These are phyloP conservation scores for Ophthalmolycus amberensis DNA, from an alignment of 2,113 vertebrate species.

Conservation along the genomic window DNA sequence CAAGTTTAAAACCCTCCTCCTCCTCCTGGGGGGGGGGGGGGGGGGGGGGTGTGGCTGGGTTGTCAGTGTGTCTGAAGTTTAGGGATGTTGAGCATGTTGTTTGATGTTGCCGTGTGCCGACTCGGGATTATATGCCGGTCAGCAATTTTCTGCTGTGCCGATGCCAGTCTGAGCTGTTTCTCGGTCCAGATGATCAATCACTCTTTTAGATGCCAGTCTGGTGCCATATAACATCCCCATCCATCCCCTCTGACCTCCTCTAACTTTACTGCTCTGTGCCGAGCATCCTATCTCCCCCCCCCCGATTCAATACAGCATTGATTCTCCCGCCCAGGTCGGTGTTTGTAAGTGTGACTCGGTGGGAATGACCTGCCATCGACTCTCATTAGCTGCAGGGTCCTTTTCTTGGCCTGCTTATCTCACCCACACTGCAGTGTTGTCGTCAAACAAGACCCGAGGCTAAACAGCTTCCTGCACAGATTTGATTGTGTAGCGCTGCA, in stretches of 20 bases:
- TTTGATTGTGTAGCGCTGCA: neutral
- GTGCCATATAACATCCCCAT: neutral
- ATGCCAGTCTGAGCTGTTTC: constrained; percentile 21
- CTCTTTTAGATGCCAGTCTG: constrained; percentile 8
- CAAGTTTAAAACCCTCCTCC: neutral
- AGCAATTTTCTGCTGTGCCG: constrained; percentile 22
- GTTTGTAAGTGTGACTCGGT: constrained; percentile 48
- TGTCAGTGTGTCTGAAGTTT: constrained; percentile 19
- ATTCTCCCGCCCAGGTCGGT: constrained; percentile 22
- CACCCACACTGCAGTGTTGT: constrained; percentile 19
- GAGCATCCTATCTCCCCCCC: constrained; percentile 7
- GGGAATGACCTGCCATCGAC: constrained; percentile 21
- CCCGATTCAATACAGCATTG: constrained; percentile 28
- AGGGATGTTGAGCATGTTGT: neutral
- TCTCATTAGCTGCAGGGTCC: constrained; percentile 27
- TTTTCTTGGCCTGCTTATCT: neutral
- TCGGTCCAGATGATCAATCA: constrained; percentile 20
- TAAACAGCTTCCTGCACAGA: neutral
- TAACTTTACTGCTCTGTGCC: constrained; percentile 24
- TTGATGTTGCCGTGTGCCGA: constrained; percentile 5
- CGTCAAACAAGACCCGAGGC: neutral
- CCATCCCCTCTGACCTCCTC: constrained; percentile 20
- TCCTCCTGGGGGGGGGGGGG: neutral
- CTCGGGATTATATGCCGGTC: constrained; percentile 6
- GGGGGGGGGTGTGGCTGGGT: neutral